Evolutionary conservation across 2,888 invertebrate genomes (phyloP).

Genomic region (Dromius quadrimaculatus): DNA sequence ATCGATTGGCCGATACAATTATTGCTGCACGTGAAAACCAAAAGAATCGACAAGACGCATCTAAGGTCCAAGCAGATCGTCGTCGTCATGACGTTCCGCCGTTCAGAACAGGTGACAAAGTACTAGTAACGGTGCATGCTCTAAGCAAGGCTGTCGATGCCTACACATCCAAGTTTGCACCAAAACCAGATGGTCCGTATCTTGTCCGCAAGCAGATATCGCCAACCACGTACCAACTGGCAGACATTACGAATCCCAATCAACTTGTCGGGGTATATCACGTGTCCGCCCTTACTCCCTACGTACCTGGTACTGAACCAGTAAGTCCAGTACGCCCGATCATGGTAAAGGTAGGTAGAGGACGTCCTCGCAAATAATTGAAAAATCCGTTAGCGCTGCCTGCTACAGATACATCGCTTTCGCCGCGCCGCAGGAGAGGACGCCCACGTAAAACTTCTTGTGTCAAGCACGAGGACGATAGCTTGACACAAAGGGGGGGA

Average conservation of each 20-base stretch:
- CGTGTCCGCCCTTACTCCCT: background rate
- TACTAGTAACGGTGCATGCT: constrained; percentile 50
- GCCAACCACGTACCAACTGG: background rate
- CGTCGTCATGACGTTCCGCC: too few relatives aligned
- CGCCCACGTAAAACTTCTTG: constrained; percentile 5
- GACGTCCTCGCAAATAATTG: background rate
- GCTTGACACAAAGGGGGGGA: constrained; percentile 8
- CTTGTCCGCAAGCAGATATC: constrained; percentile 44
- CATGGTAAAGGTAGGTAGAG: background rate
- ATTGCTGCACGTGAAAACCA: too few relatives aligned
- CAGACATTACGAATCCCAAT: background rate
- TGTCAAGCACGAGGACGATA: constrained; percentile 2
- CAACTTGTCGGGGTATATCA: constrained; percentile 1
- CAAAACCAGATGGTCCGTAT: constrained; percentile 57
- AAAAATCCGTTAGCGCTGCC: too few relatives aligned
- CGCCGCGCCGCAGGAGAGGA: background rate
- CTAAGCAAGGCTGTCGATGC: constrained; percentile 49
- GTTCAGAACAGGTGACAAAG: too few relatives aligned
- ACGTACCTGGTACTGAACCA: background rate
- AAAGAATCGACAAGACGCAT: too few relatives aligned
- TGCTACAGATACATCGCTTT: too few relatives aligned
- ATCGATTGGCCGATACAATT: too few relatives aligned
- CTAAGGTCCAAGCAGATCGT: too few relatives aligned
- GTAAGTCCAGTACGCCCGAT: background rate
- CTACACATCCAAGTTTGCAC: constrained; percentile 54